Base-by-base conservation (phyloP, 2,113 vertebrate species). In the Macaca nemestrina region DNA sequence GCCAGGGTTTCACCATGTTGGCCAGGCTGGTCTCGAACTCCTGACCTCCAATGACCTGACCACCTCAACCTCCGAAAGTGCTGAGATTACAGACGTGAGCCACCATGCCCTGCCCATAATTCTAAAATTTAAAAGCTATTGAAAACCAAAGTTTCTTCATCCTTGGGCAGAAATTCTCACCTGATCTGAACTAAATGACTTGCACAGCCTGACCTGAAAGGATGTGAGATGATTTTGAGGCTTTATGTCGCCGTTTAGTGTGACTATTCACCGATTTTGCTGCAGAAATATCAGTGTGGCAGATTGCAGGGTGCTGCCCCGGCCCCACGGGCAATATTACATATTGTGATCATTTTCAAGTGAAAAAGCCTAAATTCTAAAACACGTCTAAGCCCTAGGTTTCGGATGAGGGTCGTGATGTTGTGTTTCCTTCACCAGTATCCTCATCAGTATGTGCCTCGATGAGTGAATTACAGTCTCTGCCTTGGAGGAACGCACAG, bases 141-240 rank as follows among this genome's bases (percentile, higher is more conserved):
- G 16, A 55, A 88, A 93, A 40, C 32, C 45, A 52, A 78, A 32
- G 18, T 83, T 79, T 82, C 83, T 88, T 91, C 78, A 68, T 79
- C 72, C 57, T 61, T 76, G 35, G 64, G 23, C 40, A 95, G 72
- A 73, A 86, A 73, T 93, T 78, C 87, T 87, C 73, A 81, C 55
- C 73, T 88, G 22, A 52, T 61, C 27, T 40, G 79, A 87, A 45
- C 70, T 50, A 75, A 79, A 12, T 93, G 82, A n/a, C 6, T 68
- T 67, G 14, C n/a, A 68, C 38, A 81, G 23, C 68, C 79, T 90
- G 87, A 92, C 86, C 79, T 27, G 30, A 61, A 94, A 12, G 72
- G 14, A 20, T 83, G 6, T 27, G 70, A 78, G 64, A 27, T 9
- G 35, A 40, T 40, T 92, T 25, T 48, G 48, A 87, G 89, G 79